Base-by-base conservation (phyloP, 2,113 vertebrate species). In the Carollia perspicillata region DNA sequence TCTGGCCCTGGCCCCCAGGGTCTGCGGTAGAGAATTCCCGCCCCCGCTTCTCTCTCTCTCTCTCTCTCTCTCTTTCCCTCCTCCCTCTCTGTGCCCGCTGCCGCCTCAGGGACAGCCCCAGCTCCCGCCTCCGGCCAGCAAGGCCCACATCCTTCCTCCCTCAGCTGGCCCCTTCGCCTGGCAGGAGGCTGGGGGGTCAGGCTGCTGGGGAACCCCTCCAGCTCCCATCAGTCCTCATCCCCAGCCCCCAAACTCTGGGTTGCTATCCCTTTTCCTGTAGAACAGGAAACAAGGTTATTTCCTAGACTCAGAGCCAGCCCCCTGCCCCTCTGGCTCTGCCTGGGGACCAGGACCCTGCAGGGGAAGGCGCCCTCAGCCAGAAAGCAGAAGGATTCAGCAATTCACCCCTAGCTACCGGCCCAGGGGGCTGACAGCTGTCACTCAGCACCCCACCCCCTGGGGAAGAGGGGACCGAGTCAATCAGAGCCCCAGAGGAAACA, bases 341-440 rank as follows among this genome's bases (percentile, higher is more conserved):
- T 30, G 84, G 87, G 95, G 92, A 95, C 95, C 84, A 77, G 78
- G 81, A 87, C 66, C 96, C 85, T 88, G 90, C 77, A 81, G 78
- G 86, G 79, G 72, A 95, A 95, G 53, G 95, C 81, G 49, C 81
- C 85, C 92, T 89, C 51, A 93, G 90, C 63, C 84, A 97, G 94
- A 95, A 79, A 94, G 88, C 93, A 66, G 33, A 79, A 69, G 89
- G 88, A 97, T 93, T 95, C 86, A 26, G 90, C 97, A 93, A 94
- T 90, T 97, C 83, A 88, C 95, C 53, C 96, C 86, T 79, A 95
- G 79, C 95, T 95, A 95, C 83, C 51, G 78, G 93, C 96, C 97
- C 96, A 97, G 95, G 97, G 97, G 97, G 98, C 97, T 98, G 98
- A 98, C 98, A 98, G 97, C 98, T 98, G 97, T 98, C 98, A 97